Base-by-base conservation (phyloP, 2,797 vertebrate genomes). In the Poeciliopsis presidionis region DNA sequence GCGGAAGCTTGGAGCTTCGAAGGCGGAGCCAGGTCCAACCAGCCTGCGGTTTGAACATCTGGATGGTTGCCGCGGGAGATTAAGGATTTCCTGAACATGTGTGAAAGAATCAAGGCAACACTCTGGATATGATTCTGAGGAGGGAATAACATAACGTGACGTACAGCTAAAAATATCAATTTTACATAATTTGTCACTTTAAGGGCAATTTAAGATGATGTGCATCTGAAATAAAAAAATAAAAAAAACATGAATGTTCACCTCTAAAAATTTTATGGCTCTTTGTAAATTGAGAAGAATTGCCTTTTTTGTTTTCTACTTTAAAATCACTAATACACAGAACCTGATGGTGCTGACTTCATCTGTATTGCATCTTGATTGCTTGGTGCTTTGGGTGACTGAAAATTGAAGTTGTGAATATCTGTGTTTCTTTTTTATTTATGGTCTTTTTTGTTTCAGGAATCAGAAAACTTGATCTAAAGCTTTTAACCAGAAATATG, bases 201-300 rank as follows among this genome's bases (percentile, higher is more conserved):
- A 51, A 51, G 49, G 20, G 22, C 49, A 8, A 7, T 51, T 51
- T 53, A 22, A 25, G 7, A 9, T 53, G 25, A 53, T 11, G 22
- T 53, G 51, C 3, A 11, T 53, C 51, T 53, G 20, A 69, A 6
- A 43, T 43, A 20, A 12, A 43, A 30, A 43, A 43, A 43, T 41
- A 25, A 43, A 41, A 39, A 7, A 1, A 6, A 6, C 2, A 69
- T 7, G 3, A 25, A 69, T n/a, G 12, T 69, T 69, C 5, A 43
- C 39, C 20, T 43, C 39, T 43, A 7, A 25, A 41, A 14, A n/a
- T 43, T 11, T 13, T n/a, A n/a, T 43, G 12, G 39, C 6, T 69
- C 22, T 71, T 71, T 71, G 67, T 46, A 71, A 71, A 71, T 28
- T 45, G 67, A 71, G 43, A n/a, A 71, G n/a, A 25, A 28, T 28